phyloP scores from a whole-genome alignment of 2,888 invertebrate species.

The Agriopis marginaria region DNA sequence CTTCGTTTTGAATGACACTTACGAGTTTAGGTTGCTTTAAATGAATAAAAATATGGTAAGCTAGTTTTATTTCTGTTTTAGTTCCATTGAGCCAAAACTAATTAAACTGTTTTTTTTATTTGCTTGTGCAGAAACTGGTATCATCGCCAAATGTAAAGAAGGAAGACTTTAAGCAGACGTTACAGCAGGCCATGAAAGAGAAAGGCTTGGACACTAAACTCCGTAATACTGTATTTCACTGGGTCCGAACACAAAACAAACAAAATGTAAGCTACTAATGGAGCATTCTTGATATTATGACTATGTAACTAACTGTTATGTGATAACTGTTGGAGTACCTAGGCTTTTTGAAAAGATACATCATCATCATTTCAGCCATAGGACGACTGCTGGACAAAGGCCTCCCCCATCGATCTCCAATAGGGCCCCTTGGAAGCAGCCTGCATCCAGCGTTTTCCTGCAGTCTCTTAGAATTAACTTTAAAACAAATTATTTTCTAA shows the following conservation, averaged over 20 bases:
- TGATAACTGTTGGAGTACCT: background rate
- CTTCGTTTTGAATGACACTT: background rate
- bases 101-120: background rate
- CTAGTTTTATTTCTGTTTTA: background rate
- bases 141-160: constrained; percentile 91
- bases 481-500: no score
- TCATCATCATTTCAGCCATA: no score
- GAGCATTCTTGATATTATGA: background rate
- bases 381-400: no score
- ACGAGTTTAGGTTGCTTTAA: no score
- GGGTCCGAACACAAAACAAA: constrained; percentile 88
- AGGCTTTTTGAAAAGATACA: no score
- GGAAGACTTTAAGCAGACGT: constrained; percentile 91
- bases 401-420: no score
- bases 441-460: no score
- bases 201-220: constrained; percentile 93
- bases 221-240: constrained; percentile 94
- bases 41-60: background rate
- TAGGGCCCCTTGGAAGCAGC: no score
- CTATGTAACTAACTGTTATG: no score
- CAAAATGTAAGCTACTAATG: constrained; percentile 66
- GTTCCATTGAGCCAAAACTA: no score
- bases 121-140: constrained; percentile 89
- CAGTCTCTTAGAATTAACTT: no score
- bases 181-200: constrained; percentile 91